Conservation (phyloP, 2,888 invertebrate genomes). For the Nysson spinosus region DNA sequence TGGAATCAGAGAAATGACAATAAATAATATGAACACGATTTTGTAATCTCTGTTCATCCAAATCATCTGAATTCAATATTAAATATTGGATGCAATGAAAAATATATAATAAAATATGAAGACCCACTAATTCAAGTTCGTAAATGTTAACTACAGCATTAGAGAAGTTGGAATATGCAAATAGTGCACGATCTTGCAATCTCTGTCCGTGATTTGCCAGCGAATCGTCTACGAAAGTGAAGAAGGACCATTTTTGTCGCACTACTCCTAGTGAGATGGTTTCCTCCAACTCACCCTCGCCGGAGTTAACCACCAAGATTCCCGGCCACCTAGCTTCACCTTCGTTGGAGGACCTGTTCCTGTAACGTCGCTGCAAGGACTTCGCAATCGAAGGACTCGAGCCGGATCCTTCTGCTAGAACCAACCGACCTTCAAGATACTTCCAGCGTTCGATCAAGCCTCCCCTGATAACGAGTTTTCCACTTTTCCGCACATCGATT, state of each 20-base stretch:
- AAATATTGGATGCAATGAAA: too few species aligned
- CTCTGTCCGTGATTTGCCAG: not conserved
- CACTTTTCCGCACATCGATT: not conserved
- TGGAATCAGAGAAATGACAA: too few species aligned
- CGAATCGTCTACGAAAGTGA: not conserved
- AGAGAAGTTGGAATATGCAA: too few species aligned
- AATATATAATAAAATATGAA: too few species aligned
- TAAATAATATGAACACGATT: too few species aligned
- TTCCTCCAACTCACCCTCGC: conserved; percentile 72
- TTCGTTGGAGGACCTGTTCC: conserved; percentile 44
- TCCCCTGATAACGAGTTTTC: conserved; percentile 3
- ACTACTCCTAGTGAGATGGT: conserved; percentile 1
- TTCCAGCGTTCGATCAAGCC: conserved; percentile 37
- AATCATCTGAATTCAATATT: too few species aligned
- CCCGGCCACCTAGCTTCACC: conserved; percentile 70
- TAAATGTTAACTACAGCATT: too few species aligned
- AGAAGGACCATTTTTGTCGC: conserved; percentile 2
- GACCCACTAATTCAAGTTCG: too few species aligned
- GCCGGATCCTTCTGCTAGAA: conserved; percentile 55
- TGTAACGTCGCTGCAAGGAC: conserved; percentile 38
- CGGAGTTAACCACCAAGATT: conserved; percentile 68
- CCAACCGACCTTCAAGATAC: conserved; percentile 55
- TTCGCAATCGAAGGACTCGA: conserved; percentile 42
- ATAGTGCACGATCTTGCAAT: too few species aligned
- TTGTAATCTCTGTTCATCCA: too few species aligned